Conservation (phyloP, 1,140 invertebrate genomes). For the Stenopsyche tienmushanensis region DNA sequence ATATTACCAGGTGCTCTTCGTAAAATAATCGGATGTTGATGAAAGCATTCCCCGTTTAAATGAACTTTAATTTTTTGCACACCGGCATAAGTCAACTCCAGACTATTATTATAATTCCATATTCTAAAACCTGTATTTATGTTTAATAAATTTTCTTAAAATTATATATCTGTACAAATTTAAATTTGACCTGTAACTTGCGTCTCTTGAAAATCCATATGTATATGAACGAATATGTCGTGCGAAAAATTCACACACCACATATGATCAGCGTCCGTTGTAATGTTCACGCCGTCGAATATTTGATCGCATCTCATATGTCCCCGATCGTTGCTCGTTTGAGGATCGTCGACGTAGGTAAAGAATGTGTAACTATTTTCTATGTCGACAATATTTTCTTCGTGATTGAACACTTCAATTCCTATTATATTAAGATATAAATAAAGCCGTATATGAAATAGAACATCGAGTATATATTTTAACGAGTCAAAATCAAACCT, state of each 20-base stretch:
- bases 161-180: constrained; percentile 15
- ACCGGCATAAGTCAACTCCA: constrained; percentile 72
- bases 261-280: constrained; percentile 62
- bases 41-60: constrained; percentile 46
- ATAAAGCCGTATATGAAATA: background rate
- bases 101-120: constrained; percentile 81
- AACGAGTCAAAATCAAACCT: too few species aligned
- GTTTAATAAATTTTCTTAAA: constrained; percentile 15
- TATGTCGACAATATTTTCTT: constrained; percentile 23
- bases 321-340: background rate
- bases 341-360: background rate
- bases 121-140: constrained; percentile 63
- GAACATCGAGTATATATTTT: too few species aligned
- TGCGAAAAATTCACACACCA: constrained; percentile 57
- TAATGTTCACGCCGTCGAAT: constrained; percentile 61
- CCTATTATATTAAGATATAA: constrained; percentile 6
- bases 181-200: constrained; percentile 54
- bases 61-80: constrained; percentile 57
- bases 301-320: constrained; percentile 50
- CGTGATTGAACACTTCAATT: constrained; percentile 41
- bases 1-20: constrained; percentile 71
- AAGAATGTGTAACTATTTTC: constrained; percentile 17
- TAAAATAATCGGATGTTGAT: constrained; percentile 48
- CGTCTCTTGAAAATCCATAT: constrained; percentile 56
- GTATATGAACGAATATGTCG: constrained; percentile 51